Conservation (phyloP, 2,113 vertebrate genomes). For the Hippocampus zosterae region DNA sequence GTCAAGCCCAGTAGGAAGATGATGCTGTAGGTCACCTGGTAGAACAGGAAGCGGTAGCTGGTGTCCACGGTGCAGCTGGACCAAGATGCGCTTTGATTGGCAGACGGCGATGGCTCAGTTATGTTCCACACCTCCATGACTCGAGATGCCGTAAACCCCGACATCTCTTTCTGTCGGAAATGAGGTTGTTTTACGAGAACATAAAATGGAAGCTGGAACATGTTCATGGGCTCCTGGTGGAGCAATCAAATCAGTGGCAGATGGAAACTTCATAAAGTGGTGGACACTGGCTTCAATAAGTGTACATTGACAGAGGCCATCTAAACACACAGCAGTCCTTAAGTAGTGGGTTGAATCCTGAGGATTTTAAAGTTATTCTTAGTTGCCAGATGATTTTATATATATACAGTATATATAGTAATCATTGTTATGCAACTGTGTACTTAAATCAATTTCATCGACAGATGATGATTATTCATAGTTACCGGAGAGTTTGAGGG, state of each 20-base stretch:
- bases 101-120: constrained; percentile 21
- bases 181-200: constrained; percentile 6
- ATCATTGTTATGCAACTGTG: no score
- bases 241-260: constrained; percentile 22
- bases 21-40: no score
- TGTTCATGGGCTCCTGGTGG: neutral
- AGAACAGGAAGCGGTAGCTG: no score
- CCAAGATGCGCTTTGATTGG: neutral
- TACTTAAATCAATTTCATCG: no score
- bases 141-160: constrained; percentile 6
- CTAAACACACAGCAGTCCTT: constrained; percentile 3
- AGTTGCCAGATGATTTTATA: no score
- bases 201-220: neutral
- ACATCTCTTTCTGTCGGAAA: constrained; percentile 22
- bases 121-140: constrained; percentile 60
- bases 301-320: constrained; percentile 43
- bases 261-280: constrained; percentile 29
- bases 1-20: no score
- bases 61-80: constrained; percentile 39
- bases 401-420: no score
- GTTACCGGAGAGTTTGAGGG: no score
- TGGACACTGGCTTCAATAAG: constrained; percentile 27
- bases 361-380: no score
- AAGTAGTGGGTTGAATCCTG: no score
- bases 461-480: no score